phyloP scores from a whole-genome alignment of 2,888 invertebrate genomes.

The Drosophila cyrtoloma region DNA sequence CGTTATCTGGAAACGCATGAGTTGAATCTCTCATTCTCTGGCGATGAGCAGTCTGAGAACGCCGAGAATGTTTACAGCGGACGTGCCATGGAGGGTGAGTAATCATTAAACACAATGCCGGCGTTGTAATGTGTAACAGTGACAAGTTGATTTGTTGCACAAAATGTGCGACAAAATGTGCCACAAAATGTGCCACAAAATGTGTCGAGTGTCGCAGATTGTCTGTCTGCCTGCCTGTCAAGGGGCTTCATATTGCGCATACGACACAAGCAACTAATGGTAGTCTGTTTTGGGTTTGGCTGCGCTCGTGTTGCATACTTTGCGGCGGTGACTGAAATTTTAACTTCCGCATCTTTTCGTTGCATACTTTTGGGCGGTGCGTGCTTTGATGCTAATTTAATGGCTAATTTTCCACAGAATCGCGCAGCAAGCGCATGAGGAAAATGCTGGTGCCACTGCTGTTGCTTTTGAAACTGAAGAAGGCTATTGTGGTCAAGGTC shows the following conservation, averaged over 20 bases:
- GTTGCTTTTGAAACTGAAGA: constrained; percentile 88
- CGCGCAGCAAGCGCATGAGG: constrained; percentile 87
- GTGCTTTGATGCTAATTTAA: neutral
- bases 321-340: constrained; percentile 8
- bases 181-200: neutral
- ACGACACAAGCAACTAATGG: constrained; percentile 23
- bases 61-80: constrained; percentile 82
- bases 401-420: constrained; percentile 84
- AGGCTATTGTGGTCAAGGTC: constrained; percentile 87
- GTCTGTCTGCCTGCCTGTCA: neutral
- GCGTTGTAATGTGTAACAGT: constrained; percentile 13
- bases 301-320: constrained; percentile 46
- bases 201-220: neutral
- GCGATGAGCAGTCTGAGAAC: constrained; percentile 81
- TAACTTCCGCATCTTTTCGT: neutral
- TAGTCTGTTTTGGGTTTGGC: neutral
- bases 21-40: constrained; percentile 85
- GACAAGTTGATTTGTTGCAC: constrained; percentile 20
- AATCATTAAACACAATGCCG: neutral
- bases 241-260: constrained; percentile 36
- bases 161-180: neutral
- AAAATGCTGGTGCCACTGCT: constrained; percentile 88
- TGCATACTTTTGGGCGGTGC: constrained; percentile 51
- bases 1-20: constrained; percentile 86
- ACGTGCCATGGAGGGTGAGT: constrained; percentile 84